Evolutionary conservation across 2,888 invertebrate genomes (phyloP), one percentile per base, ranked within the genome.

Genomic region (Dichetophora obliterata): DNA sequence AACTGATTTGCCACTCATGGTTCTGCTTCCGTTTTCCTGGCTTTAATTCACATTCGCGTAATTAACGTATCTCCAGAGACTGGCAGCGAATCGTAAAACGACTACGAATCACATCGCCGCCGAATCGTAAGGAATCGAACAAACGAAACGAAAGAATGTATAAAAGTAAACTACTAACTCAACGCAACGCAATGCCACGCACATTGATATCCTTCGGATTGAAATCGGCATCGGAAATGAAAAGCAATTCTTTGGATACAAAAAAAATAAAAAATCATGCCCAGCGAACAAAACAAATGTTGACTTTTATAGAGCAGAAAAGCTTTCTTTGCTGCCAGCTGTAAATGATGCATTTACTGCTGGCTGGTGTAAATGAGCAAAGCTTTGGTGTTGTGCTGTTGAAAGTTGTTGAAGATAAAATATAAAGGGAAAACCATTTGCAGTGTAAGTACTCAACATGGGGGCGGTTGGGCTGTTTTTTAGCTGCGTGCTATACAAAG

Each of bases 1-100:
- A 87, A 87, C 87, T 85, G 87, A 85, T 86, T 86, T 82, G 80
- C 80, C 77, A 81, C 82, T 81, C 80, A 82, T 76, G 76, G 76
- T 34, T 71, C 71, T 73, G 78, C 72, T 81, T 82, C 79, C 79
- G 78, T 82, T 79, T 80, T 79, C 79, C 75, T 77, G 76, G 77
- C 75, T 81, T 78, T 79, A 78, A 78, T 78, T 81, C 80, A 81
- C 71, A 78, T 84, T 85, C 84, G 85, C 85, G 86, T 83, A 84
- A 85, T 86, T 85, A 83, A 19, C n/a, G 8, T 71, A 24, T 61
- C 80, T 81, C 34, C 79, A 68, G 72, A 50, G 69, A 75, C 61
- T n/a, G 69, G 61, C 69, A 14, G 59, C 24, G 43, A 65, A 22
- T 37, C 37, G 37, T 52, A 54, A 22, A 5, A 59, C 57, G 57